Percentiles rank a stretch among this genome's conserved stretches.
These are phyloP conservation scores for Dromococcyx pavoninus DNA, from an alignment of 2,797 vertebrate genomes.

Conservation along the genomic window DNA sequence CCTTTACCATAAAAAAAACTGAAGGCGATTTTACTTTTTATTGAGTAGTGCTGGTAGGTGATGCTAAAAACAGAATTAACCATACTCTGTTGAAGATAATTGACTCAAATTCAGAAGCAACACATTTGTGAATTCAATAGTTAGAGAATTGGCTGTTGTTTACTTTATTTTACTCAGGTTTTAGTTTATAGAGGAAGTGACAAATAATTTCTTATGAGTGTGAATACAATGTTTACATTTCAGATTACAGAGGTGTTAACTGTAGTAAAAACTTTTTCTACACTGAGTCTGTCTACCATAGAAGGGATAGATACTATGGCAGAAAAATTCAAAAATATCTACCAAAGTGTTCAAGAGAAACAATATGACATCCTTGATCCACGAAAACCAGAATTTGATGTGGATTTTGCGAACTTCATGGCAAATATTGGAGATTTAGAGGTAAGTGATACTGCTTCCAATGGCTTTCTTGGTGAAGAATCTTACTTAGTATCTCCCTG, in stretches of 20 bases:
- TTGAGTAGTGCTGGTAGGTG: background rate
- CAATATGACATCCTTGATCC: constrained; percentile 81
- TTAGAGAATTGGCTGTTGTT: background rate
- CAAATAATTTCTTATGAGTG: background rate
- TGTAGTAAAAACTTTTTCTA: constrained; percentile 77
- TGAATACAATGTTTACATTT: constrained; percentile 50
- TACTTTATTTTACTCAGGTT: background rate
- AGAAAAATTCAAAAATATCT: constrained; percentile 79
- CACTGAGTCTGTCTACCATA: constrained; percentile 78
- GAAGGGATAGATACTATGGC: constrained; percentile 82
- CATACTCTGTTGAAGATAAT: background rate
- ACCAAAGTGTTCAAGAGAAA: constrained; percentile 78
- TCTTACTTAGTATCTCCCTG: background rate
- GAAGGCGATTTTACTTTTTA: background rate
- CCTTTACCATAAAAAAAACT: background rate
- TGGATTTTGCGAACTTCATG: constrained; percentile 80
- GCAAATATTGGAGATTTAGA: constrained; percentile 77
- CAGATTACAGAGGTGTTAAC: constrained; percentile 83
- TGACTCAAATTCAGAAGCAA: background rate
- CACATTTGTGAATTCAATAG: background rate
- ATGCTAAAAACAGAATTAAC: background rate
- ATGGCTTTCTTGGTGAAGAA: background rate
- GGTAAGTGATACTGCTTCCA: constrained; percentile 64
- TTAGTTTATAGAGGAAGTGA: background rate
- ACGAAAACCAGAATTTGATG: constrained; percentile 79